Conservation (phyloP, 2,113 vertebrate species). For the Sminthopsis crassicaudata region DNA sequence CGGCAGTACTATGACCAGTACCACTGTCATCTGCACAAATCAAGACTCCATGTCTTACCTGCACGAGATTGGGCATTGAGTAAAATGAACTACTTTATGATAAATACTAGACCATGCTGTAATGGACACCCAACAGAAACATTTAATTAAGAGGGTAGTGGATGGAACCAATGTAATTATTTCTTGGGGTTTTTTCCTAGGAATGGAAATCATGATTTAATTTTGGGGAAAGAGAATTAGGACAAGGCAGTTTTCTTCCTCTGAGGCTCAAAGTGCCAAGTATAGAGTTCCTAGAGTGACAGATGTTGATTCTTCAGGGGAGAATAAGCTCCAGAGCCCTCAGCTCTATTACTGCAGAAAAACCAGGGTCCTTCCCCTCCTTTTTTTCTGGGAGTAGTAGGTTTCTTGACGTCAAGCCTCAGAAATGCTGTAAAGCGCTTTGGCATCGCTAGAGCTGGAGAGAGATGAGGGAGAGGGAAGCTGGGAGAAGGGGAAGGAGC, state of each 20-base stretch:
- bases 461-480: conserved; percentile 29
- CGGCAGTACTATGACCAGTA: neutral
- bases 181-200: conserved; percentile 24
- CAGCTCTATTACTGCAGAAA: conserved; percentile 26
- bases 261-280: neutral
- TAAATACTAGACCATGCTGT: neutral
- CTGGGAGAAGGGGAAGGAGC: conserved; percentile 52
- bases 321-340: conserved; percentile 45
- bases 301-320: neutral
- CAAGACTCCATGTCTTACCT: neutral
- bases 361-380: conserved; percentile 39
- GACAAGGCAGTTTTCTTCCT: neutral
- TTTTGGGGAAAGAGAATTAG: neutral
- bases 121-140: neutral
- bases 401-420: conserved; percentile 82
- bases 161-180: neutral
- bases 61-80: neutral
- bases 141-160: neutral
- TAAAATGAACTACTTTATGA: neutral
- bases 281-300: neutral
- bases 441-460: conserved; percentile 39
- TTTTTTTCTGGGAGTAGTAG: conserved; percentile 33
- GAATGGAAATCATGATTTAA: neutral
- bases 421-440: conserved; percentile 40
- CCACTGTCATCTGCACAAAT: neutral